Evolutionary conservation across 2,113 vertebrate species (phyloP), one percentile per base, ranked within the genome.

Genomic region (Osmerus mordax): DNA sequence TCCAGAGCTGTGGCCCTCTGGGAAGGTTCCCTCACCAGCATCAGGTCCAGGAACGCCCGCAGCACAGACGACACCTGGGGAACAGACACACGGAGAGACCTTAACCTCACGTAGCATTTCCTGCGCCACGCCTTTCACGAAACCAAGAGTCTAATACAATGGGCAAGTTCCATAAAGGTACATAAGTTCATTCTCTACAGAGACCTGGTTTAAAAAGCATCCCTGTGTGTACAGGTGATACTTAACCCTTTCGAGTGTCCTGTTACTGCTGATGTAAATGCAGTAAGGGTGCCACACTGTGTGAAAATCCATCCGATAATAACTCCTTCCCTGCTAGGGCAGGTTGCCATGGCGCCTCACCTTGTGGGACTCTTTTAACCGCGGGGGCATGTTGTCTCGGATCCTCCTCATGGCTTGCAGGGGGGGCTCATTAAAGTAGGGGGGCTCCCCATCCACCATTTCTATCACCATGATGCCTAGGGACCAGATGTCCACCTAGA

Each of bases 401-500:
- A 99, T 99, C 80, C 97, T 95, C 89, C 97, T 92, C 97, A 99
- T 99, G 78, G 97, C 97, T 90, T 99, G 97, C 79, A 99, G 93
- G 0, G 97, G 97, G 1, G 97, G 97, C 85, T 99, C 97, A 0
- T 99, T 99, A 84, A 99, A 99, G 85, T 99, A 99, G 0, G 97
- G 97, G 0, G 97, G 97, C 13, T 99, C 97, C 0, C 97, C 97
- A 0, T 99, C 97, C 7, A 98, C 97, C 97, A 99, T 99, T 88
- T 99, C 97, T 5, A 99, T 97, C 80, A 99, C 97, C 97, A 99
- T 99, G 87, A 99, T 98, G 58, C 97, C 97, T 52, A 99, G 89
- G 59, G 97, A 99, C 97, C 97, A 99, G 88, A 99, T 96, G 68
- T 99, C 97, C 84, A 99, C 93, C 93, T 94, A 65, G n/a, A 81